Base-by-base conservation (phyloP, 2,888 invertebrate genomes). In the Lissonota sp. region DNA sequence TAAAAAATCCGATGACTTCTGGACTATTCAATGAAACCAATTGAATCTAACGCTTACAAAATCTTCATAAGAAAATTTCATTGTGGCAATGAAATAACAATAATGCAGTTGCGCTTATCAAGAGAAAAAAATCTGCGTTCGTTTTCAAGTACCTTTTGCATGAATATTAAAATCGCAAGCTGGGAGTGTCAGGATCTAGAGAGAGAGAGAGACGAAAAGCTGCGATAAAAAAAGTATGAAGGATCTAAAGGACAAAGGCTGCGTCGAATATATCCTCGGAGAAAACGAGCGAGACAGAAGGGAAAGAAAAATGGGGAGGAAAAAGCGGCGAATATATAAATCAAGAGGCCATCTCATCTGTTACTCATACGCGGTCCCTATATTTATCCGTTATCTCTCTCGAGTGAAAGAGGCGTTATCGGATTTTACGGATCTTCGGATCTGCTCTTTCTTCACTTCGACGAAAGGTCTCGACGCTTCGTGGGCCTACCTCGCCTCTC, bases 311-410 rank as follows among this genome's bases (percentile, higher is more conserved):
- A n/a, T 12, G 49, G 72, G 58, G 12, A 67, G 44, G 14, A 7
- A n/a, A 37, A 40, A 40, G 71, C 73, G 39, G 69, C 58, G 71
- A 75, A 78, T 66, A 78, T 26, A 26, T 80, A 83, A 83, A 83
- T 83, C 83, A 83, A 78, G 60, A 42, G 77, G 69, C 67, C 77
- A 83, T 78, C 80, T 83, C 83, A 73, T 73, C 69, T 72, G 77
- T 80, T 80, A 77, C 80, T 80, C 69, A 80, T 80, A 69, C 69
- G 62, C 60, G 60, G 83, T 85, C 87, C 84, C 87, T 88, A 86
- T 88, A 88, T 85, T 89, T 88, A 88, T 82, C 85, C 82, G 83
- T 86, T 86, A 85, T 86, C 86, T 84, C 86, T 83, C 79, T 49
- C 55, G 51, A 51, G 26, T 26, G 26, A 26, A 26, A 64, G 71